These are phyloP conservation scores for Drosophila aldrichi DNA, from an alignment of 2,888 invertebrate genomes.

Conservation along the genomic window DNA sequence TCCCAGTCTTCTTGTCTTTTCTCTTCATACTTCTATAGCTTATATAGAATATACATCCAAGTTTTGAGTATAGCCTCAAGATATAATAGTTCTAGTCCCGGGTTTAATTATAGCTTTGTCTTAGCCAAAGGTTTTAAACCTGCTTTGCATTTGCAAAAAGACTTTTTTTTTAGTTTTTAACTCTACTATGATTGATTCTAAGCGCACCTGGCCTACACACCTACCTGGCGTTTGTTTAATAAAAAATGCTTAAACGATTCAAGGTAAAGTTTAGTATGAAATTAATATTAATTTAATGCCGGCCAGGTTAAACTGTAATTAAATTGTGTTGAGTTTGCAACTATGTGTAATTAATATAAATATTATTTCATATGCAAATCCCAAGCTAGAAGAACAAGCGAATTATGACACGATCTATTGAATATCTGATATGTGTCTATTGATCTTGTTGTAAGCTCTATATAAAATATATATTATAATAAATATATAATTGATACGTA, in stretches of 20 bases:
- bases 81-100: not conserved
- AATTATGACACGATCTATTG: conserved; percentile 23
- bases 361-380: conserved; percentile 35
- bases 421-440: not conserved
- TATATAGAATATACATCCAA: not conserved
- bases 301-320: conserved; percentile 8
- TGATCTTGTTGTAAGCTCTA: no score
- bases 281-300: conserved; percentile 32
- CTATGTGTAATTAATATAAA: conserved; percentile 28
- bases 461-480: conserved; percentile 13
- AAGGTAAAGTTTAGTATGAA: conserved; percentile 27
- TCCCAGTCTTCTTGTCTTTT: no score
- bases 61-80: not conserved
- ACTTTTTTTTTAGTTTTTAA: not conserved
- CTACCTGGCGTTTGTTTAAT: conserved; percentile 12
- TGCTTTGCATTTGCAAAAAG: conserved; percentile 12
- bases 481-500: conserved; percentile 1
- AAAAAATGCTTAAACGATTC: conserved; percentile 24
- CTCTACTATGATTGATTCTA: not conserved
- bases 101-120: not conserved
- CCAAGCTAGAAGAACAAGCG: not conserved
- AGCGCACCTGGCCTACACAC: conserved; percentile 5
- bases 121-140: not conserved
- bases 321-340: conserved; percentile 20
- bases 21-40: not conserved